Conservation (phyloP, 2,797 vertebrate species). For the Pygocentrus nattereri region DNA sequence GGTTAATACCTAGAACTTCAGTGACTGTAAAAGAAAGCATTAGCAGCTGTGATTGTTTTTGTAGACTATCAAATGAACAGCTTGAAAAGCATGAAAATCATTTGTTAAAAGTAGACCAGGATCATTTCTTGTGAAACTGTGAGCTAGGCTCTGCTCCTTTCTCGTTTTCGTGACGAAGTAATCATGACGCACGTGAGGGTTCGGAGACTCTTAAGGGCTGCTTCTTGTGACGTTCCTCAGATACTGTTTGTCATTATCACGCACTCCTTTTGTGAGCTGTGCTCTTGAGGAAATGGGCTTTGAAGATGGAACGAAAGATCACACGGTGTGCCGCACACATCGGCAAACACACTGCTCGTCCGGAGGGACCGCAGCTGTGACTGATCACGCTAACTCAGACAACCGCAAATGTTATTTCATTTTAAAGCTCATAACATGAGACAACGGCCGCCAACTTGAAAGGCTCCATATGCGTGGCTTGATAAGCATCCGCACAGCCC, state of each 20-base stretch:
- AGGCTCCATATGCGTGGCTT: background rate
- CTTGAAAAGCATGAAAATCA: background rate
- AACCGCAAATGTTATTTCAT: background rate
- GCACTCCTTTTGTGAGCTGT: conserved; percentile 3
- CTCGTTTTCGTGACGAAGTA: background rate
- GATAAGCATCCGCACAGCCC: conserved; percentile 26
- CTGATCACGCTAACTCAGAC: background rate
- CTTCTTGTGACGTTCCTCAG: background rate
- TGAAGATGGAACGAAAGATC: conserved; percentile 29
- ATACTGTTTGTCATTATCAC: conserved; percentile 26
- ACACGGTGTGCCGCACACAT: background rate
- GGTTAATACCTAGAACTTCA: too few relatives aligned
- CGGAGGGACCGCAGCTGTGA: conserved; percentile 6
- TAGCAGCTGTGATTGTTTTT: too few relatives aligned
- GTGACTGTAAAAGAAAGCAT: too few relatives aligned
- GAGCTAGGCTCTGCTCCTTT: background rate
- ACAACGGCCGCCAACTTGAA: conserved; percentile 18
- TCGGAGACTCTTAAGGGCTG: background rate
- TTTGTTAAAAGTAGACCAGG: conserved; percentile 2
- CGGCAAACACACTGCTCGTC: conserved; percentile 8
- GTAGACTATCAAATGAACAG: background rate
- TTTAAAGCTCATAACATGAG: conserved; percentile 14
- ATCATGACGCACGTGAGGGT: background rate
- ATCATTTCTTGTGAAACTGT: background rate
- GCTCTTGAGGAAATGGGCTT: conserved; percentile 31